Percentiles rank a stretch among this genome's conserved stretches.
Evolutionary conservation across 1,140 invertebrate genomes (phyloP).

Genomic region (Drosophila grimshawi): DNA sequence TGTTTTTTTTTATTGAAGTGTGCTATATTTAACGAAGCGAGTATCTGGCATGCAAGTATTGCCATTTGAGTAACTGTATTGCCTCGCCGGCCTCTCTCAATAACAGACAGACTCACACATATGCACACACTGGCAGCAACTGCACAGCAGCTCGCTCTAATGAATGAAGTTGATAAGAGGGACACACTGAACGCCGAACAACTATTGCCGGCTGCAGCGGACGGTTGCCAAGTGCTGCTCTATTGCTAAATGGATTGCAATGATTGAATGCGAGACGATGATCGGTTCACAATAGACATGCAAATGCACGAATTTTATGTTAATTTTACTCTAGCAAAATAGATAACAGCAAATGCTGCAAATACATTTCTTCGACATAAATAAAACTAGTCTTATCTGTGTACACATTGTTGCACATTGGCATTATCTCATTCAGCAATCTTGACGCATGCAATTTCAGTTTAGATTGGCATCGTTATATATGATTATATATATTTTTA

Average conservation of each 20-base stretch:
- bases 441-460: constrained; percentile 9
- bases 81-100: constrained; percentile 34
- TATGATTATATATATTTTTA: neutral
- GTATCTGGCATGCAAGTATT: constrained; percentile 64
- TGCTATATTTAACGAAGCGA: constrained; percentile 72
- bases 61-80: constrained; percentile 64
- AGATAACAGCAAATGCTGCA: neutral
- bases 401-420: constrained; percentile 31
- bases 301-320: neutral
- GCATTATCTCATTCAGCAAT: constrained; percentile 1
- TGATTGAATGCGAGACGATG: constrained; percentile 18
- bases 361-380: constrained; percentile 41
- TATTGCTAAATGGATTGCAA: constrained; percentile 23
- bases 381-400: constrained; percentile 12
- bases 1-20: constrained; percentile 70
- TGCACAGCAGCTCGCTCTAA: constrained; percentile 50
- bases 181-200: constrained; percentile 16
- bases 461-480: constrained; percentile 16
- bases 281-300: constrained; percentile 13
- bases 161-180: constrained; percentile 77
- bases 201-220: constrained; percentile 11
- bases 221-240: constrained; percentile 25
- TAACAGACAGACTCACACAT: constrained; percentile 10
- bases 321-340: too few relatives aligned
- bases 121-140: constrained; percentile 38